phyloP scores from a whole-genome alignment of 2,797 vertebrate species.

The Todus mexicanus region DNA sequence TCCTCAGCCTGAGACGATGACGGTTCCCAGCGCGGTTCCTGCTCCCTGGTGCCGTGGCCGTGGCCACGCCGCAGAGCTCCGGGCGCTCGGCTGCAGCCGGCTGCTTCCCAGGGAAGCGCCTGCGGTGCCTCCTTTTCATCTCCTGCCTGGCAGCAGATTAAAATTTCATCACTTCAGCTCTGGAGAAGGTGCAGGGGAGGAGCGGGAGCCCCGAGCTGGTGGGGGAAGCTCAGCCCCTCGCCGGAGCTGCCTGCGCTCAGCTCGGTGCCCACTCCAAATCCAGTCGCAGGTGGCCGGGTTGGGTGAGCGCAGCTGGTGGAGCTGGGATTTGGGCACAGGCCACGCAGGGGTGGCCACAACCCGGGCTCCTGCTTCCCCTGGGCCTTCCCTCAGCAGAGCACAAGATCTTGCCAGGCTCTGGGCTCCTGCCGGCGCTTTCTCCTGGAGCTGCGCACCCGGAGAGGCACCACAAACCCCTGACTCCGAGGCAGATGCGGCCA shows the following conservation, averaged over 20 bases:
- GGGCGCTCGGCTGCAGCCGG: background rate
- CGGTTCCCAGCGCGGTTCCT: accelerated
- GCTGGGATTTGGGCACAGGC: background rate
- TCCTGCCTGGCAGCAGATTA: slow-evolving; percentile 16
- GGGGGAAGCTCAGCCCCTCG: background rate
- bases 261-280: accelerated
- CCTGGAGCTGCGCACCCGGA: accelerated
- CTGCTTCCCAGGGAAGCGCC: background rate
- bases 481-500: accelerated
- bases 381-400: accelerated
- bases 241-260: background rate
- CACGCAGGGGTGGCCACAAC: background rate
- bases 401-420: accelerated
- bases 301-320: background rate
- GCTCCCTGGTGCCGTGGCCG: accelerated
- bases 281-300: accelerated
- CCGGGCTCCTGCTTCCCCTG: background rate
- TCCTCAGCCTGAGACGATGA: background rate
- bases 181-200: background rate
- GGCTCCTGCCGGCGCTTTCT: background rate
- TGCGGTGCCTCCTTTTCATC: background rate
- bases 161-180: background rate
- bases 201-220: background rate
- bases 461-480: accelerated
- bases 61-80: accelerated